phyloP scores from a whole-genome alignment of 2,113 vertebrate species.

The Lutjanus erythropterus region DNA sequence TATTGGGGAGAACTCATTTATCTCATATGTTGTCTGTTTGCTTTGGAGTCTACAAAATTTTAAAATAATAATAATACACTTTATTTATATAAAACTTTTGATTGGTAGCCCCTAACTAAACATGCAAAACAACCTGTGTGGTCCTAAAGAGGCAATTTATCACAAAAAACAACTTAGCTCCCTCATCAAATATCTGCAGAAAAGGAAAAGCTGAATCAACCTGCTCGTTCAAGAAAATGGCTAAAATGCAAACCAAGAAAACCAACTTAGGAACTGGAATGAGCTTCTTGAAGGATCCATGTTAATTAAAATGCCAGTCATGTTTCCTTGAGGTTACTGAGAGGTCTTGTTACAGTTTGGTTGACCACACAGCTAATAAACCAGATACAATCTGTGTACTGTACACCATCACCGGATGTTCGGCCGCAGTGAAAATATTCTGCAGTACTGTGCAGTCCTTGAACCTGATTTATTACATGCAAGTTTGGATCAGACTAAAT shows the following conservation, averaged over 20 bases:
- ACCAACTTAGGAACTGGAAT: background rate
- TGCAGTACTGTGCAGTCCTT: constrained; percentile 5
- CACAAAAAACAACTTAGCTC: background rate
- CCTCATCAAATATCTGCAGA: background rate
- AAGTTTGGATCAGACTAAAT: constrained; percentile 17
- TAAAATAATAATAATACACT: background rate
- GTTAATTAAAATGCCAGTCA: constrained; percentile 34
- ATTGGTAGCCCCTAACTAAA: background rate
- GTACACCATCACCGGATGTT: constrained; percentile 1
- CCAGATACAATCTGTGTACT: constrained; percentile 25
- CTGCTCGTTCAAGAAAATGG: background rate
- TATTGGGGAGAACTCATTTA: background rate
- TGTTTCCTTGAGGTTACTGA: constrained; percentile 14
- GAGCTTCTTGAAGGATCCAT: background rate
- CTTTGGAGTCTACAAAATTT: background rate
- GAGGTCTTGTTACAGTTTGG: constrained; percentile 31
- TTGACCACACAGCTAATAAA: constrained; percentile 17
- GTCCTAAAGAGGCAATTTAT: background rate
- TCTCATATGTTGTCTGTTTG: background rate
- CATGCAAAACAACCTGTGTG: background rate
- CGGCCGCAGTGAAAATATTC: constrained; percentile 35
- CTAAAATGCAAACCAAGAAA: background rate
- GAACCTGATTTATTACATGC: constrained; percentile 38
- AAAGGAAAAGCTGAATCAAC: background rate
- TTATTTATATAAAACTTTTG: background rate